phyloP scores from a whole-genome alignment of 2,113 vertebrate species.

The Solea senegalensis region DNA sequence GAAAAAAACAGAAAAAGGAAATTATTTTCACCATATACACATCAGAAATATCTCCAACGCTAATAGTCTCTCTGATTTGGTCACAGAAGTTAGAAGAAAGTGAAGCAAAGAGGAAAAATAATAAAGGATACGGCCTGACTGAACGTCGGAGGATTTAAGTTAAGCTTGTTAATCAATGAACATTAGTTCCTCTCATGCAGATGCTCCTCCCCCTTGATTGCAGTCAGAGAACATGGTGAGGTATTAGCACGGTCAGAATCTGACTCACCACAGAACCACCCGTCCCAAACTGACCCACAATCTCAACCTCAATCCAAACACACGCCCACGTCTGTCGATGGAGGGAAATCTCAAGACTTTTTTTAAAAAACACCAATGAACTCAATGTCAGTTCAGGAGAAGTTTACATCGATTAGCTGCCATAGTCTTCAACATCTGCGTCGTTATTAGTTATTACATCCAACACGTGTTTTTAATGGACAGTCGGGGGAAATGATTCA shows the following conservation, averaged over 20 bases:
- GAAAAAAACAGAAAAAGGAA: slow-evolving; percentile 74
- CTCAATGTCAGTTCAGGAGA: slow-evolving; percentile 40
- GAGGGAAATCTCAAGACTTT: background rate
- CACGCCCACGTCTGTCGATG: slow-evolving; percentile 25
- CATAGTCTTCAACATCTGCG: slow-evolving; percentile 34
- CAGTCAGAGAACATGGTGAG: slow-evolving; percentile 69
- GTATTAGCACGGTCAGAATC: slow-evolving; percentile 69
- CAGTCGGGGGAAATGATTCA: slow-evolving; percentile 7
- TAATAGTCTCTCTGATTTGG: slow-evolving; percentile 82
- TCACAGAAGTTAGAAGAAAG: slow-evolving; percentile 81
- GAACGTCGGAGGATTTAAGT: slow-evolving; percentile 58
- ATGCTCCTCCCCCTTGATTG: slow-evolving; percentile 48
- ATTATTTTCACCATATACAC: slow-evolving; percentile 81
- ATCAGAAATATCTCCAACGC: slow-evolving; percentile 81
- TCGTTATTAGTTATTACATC: slow-evolving; percentile 21
- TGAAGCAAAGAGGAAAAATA: slow-evolving; percentile 72
- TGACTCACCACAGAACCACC: slow-evolving; percentile 49
- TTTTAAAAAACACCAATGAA: slow-evolving; percentile 18
- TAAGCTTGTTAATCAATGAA: slow-evolving; percentile 52
- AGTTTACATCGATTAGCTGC: slow-evolving; percentile 64
- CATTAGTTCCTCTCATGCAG: slow-evolving; percentile 50
- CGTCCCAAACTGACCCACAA: slow-evolving; percentile 28
- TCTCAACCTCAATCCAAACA: slow-evolving; percentile 31
- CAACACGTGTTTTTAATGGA: slow-evolving; percentile 3
- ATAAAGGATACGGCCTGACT: slow-evolving; percentile 59